phyloP scores from a whole-genome alignment of 2,888 invertebrate genomes.

The Drosophila anomalata region DNA sequence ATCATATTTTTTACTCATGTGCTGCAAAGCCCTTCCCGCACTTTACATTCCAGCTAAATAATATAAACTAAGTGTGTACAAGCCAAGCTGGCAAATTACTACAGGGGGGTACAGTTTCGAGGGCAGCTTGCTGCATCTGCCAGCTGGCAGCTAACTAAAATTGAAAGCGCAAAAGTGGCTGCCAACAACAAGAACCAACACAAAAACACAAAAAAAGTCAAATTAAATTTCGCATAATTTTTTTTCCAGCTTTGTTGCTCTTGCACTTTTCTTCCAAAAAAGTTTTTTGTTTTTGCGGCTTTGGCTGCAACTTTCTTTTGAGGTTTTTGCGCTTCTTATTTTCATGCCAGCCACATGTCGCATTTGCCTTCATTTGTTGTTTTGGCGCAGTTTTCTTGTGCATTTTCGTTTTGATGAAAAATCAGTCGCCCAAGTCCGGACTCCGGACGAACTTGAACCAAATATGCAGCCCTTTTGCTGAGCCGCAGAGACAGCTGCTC shows the following conservation, averaged over 20 bases:
- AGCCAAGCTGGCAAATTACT: constrained; percentile 75
- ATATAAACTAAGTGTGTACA: constrained; percentile 72
- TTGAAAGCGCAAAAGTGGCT: constrained; percentile 68
- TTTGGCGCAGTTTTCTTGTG: constrained; percentile 69
- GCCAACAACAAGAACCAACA: constrained; percentile 41
- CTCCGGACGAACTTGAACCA: constrained; percentile 74
- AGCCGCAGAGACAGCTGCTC: constrained; percentile 47
- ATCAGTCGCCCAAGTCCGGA: constrained; percentile 37
- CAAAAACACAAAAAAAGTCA: constrained; percentile 63
- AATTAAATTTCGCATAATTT: constrained; percentile 79
- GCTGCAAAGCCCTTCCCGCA: constrained; percentile 25
- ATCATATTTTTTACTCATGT: constrained; percentile 71
- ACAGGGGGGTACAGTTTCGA: constrained; percentile 32
- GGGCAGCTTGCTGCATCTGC: constrained; percentile 68
- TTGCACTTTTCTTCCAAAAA: constrained; percentile 52
- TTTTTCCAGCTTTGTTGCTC: constrained; percentile 41
- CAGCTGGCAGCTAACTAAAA: constrained; percentile 70
- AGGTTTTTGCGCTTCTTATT: constrained; percentile 18
- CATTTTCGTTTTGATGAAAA: constrained; percentile 70
- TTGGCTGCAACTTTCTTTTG: constrained; percentile 66
- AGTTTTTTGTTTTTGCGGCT: constrained; percentile 76
- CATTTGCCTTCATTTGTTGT: constrained; percentile 66
- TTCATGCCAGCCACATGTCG: constrained; percentile 71
- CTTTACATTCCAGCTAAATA: constrained; percentile 66
- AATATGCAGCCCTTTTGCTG: constrained; percentile 48